Percentiles rank a stretch among this genome's conserved stretches.
Conservation (phyloP, 2,797 vertebrate genomes). For the Enoplosus armatus region DNA sequence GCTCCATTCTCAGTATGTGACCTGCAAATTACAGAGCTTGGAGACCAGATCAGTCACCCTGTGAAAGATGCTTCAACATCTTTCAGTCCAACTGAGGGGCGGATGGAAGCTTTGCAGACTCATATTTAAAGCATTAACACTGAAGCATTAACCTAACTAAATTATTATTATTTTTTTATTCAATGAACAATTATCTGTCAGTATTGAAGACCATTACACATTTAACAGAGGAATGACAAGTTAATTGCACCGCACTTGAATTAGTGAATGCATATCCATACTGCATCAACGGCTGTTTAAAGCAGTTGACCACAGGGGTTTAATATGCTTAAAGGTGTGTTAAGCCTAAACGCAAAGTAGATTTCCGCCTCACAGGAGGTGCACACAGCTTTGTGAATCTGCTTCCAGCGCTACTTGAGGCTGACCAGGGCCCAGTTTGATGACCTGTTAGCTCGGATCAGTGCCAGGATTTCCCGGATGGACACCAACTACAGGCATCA, state of each 20-base stretch:
- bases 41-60: conserved; percentile 27
- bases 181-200: background rate
- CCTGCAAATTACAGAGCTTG: conserved; percentile 75
- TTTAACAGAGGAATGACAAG: background rate
- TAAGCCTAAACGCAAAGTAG: no score
- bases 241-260: background rate
- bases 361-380: no score
- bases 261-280: background rate
- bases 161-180: no score
- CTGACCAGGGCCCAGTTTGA: no score
- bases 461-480: no score
- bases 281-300: background rate
- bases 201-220: background rate
- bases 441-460: no score
- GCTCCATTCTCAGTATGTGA: conserved; percentile 49
- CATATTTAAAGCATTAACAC: conserved; percentile 63
- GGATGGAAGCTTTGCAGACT: conserved; percentile 59
- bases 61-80: conserved; percentile 37
- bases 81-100: conserved; percentile 41
- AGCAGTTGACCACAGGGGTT: background rate
- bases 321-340: background rate
- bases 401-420: no score
- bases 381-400: no score
- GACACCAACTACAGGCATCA: no score
- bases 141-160: background rate